Evolutionary conservation across 2,113 vertebrate species (phyloP).

Genomic region (Corvus moneduloides): DNA sequence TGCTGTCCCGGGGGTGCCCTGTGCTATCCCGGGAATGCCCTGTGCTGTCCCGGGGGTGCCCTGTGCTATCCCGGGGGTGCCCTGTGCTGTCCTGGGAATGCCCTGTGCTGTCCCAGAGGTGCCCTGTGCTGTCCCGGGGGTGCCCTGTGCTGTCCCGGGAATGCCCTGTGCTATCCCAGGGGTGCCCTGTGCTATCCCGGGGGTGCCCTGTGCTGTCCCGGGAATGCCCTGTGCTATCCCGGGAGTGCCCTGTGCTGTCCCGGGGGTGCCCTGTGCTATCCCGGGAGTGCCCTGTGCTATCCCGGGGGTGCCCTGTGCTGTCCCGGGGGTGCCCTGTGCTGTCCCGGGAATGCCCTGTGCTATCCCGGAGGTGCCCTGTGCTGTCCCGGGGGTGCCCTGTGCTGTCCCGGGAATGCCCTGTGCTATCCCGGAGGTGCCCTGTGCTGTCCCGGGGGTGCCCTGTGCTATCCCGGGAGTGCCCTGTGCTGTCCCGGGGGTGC

Average conservation of each 20-base stretch:
- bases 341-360: neutral
- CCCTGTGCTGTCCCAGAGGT: neutral
- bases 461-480: too few relatives aligned
- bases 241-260: neutral
- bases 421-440: too few relatives aligned
- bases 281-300: neutral
- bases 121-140: neutral
- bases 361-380: neutral
- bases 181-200: too few relatives aligned
- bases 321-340: too few relatives aligned
- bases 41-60: too few relatives aligned
- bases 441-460: rapidly evolving
- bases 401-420: rapidly evolving
- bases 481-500: too few relatives aligned
- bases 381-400: neutral
- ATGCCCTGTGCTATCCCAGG: rapidly evolving
- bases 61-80: too few relatives aligned
- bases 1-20: rapidly evolving
- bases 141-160: neutral
- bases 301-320: too few relatives aligned
- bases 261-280: rapidly evolving
- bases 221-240: too few relatives aligned
- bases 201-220: too few relatives aligned
- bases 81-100: neutral
- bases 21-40: neutral